These are phyloP conservation scores for Globodera ellingtonae DNA, from an alignment of 1,140 invertebrate species.

Conservation along the genomic window DNA sequence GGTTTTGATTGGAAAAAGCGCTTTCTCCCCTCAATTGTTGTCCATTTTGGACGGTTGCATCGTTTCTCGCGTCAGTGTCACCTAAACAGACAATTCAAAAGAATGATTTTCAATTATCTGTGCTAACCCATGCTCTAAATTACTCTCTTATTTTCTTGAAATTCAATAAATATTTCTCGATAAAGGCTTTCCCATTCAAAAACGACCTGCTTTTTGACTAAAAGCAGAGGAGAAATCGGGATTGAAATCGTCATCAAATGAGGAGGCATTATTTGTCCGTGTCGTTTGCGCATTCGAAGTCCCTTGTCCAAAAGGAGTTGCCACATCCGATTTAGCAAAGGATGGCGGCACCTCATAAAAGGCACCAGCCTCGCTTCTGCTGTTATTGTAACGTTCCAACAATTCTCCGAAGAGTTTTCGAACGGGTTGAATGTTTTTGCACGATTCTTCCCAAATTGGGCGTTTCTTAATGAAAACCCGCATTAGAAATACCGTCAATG, in stretches of 20 bases:
- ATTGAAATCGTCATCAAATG: conserved; percentile 36
- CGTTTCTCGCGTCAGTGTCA: background rate
- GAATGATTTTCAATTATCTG: too few relatives aligned
- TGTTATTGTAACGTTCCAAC: conserved; percentile 17
- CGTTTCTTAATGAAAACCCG: conserved; percentile 32
- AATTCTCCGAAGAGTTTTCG: conserved; percentile 33
- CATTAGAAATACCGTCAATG: background rate
- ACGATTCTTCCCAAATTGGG: conserved; percentile 31
- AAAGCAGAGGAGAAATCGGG: conserved; percentile 30
- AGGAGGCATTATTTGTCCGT: conserved; percentile 2
- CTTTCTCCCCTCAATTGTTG: background rate
- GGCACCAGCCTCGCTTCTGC: conserved; percentile 13
- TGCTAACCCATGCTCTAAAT: too few relatives aligned
- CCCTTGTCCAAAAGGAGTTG: background rate
- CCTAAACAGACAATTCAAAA: too few relatives aligned
- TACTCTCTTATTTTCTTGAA: too few relatives aligned
- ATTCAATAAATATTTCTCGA: background rate
- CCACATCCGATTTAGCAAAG: background rate
- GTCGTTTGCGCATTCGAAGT: background rate
- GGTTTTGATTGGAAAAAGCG: background rate
- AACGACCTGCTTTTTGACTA: background rate
- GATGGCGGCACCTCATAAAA: conserved; percentile 12
- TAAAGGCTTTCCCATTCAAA: background rate
- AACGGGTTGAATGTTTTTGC: conserved; percentile 22
- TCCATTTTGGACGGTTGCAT: background rate